Evolutionary conservation across 2,888 invertebrate genomes (phyloP), one percentile per base, ranked within the genome.

Genomic region (Iselma pallidipennis): DNA sequence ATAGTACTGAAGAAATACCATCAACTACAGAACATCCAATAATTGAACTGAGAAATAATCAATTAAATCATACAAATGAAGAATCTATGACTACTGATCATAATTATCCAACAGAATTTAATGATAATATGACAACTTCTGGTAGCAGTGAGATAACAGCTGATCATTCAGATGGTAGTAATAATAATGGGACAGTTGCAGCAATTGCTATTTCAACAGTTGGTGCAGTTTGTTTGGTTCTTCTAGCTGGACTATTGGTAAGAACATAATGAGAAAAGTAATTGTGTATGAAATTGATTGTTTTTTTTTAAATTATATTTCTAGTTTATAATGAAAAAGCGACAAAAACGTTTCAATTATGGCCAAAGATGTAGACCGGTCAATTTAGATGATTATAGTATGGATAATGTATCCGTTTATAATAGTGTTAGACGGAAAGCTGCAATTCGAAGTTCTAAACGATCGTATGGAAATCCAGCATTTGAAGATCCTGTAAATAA

Each of bases 391-490:
- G 93, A 94, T 10, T 95, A 95, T 82, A 94, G 94, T 73, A 83
- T 95, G 78, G 95, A 95, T 82, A 95, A 93, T 78, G 91, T 94
- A 25, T 94, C 95, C 5, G 91, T 93, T 4, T 87, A 88, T 76
- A 90, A 89, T 73, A 89, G 89, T 73, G 90, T 93, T 0, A 86
- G 94, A 61, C 83, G 94, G 66, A 94, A 93, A 79, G 90, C 88
- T 31, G 88, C 88, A 59, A 82, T 87, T 12, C 85, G 94, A 33
- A 87, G 90, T 54, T 95, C 94, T 54, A 95, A 94, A 78, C 84
- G 94, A 61, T 94, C 94, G 55, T 95, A 94, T 76, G 94, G 94
- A 26, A 95, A 95, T 83, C 92, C 93, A 1, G 94, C 93, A 1
- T 95, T 94, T 78, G 94, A 94, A 78, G 95, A 95, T 82, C 91